These are phyloP conservation scores for Siniperca chuatsi DNA, from an alignment of 2,113 vertebrate species.

Conservation along the genomic window DNA sequence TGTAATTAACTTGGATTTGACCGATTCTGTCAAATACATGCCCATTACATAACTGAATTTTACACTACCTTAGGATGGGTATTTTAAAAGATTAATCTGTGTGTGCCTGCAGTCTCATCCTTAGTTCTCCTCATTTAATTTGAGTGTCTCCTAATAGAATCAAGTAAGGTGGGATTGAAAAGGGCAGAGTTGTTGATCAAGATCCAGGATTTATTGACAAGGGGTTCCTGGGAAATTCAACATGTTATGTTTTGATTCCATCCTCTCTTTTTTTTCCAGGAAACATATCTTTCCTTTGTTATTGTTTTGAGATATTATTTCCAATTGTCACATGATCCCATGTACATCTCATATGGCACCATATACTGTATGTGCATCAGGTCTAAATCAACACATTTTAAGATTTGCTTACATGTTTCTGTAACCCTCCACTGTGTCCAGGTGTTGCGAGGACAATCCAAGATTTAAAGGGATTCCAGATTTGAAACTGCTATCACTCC, in stretches of 20 bases:
- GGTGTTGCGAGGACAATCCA: neutral
- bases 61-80: constrained; percentile 23
- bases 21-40: constrained; percentile 21
- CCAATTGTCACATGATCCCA: neutral
- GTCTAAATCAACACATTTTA: neutral
- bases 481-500: no score
- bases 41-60: constrained; percentile 46
- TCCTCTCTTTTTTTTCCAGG: neutral
- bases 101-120: constrained; percentile 13
- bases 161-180: constrained; percentile 13
- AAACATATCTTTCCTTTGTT: neutral
- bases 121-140: constrained; percentile 24
- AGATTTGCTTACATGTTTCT: neutral
- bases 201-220: constrained; percentile 8
- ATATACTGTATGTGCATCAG: neutral
- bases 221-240: constrained; percentile 2
- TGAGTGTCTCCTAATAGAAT: constrained; percentile 1
- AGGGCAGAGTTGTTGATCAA: constrained; percentile 9
- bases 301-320: neutral
- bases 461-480: neutral
- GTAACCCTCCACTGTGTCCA: neutral
- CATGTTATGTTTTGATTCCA: neutral
- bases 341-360: neutral
- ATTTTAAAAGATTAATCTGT: constrained; percentile 51
- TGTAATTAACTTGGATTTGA: constrained; percentile 43